phyloP scores from a whole-genome alignment of 2,797 vertebrate species.

The Bucorvus abyssinicus region DNA sequence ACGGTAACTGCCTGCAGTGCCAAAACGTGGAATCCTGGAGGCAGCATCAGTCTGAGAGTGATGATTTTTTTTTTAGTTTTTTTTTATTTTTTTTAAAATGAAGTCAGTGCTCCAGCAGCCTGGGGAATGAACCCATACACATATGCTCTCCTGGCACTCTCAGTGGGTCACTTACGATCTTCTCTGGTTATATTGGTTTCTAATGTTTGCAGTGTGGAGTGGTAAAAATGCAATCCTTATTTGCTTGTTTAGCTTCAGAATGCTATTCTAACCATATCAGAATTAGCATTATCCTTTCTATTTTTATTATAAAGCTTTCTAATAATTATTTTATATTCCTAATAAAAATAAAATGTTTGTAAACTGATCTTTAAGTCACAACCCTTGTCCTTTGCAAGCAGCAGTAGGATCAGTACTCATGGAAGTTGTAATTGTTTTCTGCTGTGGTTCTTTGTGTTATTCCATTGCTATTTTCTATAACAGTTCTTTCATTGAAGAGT shows the following conservation, averaged over 20 bases:
- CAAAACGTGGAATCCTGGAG: not conserved
- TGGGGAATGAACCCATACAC: not conserved
- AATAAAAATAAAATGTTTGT: not conserved
- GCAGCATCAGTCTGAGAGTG: not conserved
- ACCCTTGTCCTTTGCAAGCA: not conserved
- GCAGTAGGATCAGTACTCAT: fast-evolving
- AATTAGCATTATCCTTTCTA: not conserved
- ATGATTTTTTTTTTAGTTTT: not conserved
- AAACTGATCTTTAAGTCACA: not conserved
- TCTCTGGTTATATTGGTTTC: not conserved
- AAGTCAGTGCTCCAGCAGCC: not conserved
- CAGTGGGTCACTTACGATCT: not conserved
- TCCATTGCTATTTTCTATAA: not conserved
- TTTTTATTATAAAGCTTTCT: not conserved
- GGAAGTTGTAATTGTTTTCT: not conserved
- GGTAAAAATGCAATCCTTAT: not conserved
- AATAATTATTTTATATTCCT: not conserved
- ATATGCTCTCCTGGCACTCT: not conserved
- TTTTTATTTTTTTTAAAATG: not conserved
- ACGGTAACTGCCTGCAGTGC: not conserved
- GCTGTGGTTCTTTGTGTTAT: not conserved
- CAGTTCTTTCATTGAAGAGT: not conserved
- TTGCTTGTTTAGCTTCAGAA: not conserved
- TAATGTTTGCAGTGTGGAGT: not conserved
- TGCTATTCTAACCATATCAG: not conserved